A percentile compares a stretch with the other conserved stretches of the same genome.
These are phyloP conservation scores for Eospalax fontanierii DNA, from an alignment of 2,797 vertebrate genomes.

Conservation along the genomic window DNA sequence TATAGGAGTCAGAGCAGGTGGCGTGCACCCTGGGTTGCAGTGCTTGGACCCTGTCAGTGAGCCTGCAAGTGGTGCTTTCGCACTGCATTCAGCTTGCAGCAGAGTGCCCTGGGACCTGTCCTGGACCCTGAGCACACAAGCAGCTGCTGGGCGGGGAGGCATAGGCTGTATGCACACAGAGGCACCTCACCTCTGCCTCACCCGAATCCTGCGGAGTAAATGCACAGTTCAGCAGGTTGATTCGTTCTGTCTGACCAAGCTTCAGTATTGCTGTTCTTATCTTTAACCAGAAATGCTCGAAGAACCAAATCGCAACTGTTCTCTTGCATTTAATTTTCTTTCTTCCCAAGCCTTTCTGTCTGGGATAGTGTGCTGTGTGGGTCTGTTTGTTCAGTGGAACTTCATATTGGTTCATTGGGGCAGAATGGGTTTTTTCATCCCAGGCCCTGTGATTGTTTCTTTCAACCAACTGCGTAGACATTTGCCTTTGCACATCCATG, in stretches of 20 bases:
- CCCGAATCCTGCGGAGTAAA: background rate
- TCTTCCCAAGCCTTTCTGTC: background rate
- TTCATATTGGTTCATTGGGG: fast-evolving
- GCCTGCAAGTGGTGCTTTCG: fast-evolving
- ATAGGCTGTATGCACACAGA: background rate
- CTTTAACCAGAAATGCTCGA: background rate
- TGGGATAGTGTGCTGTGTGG: fast-evolving
- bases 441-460: background rate
- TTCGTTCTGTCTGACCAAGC: background rate
- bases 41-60: background rate
- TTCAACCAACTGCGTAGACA: background rate
- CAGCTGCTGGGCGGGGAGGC: fast-evolving
- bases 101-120: background rate
- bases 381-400: background rate
- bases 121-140: fast-evolving
- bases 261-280: background rate
- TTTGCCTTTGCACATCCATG: background rate
- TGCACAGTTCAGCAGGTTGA: too few species aligned
- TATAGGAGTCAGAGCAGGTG: background rate
- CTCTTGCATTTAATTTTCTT: background rate
- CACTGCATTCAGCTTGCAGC: background rate
- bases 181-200: fast-evolving
- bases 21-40: background rate
- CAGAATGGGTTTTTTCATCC: background rate
- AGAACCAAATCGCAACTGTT: background rate